Base-by-base conservation (phyloP, 2,888 invertebrate genomes). In the Melieria picta region DNA sequence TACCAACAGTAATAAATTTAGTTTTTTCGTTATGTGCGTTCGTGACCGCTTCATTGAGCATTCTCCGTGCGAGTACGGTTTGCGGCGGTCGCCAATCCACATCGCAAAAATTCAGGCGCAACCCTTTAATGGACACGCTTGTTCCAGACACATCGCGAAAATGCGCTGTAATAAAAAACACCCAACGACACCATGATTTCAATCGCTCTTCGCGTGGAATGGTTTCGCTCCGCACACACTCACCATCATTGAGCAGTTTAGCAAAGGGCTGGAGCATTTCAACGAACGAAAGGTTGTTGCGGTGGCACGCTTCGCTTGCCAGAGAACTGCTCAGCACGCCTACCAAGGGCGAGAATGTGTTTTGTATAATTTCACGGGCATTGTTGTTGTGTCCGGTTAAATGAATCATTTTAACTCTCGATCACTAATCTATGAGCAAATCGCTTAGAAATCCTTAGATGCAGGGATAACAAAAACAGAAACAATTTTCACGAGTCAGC, bases 261-360 rank as follows among this genome's bases (percentile, higher is more conserved):
- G 93, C 92, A 86, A 98, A 98, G 0, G 98, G 98, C 84, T 96
- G 96, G 68, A 98, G 88, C 75, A 98, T 87, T 88, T 98, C 96
- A 68, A 93, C 92, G 84, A 98, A 96, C 50, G 93, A 92, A 74
- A 98, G 89, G 88, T 97, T 96, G 87, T 97, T 98, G 84, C 96
- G 96, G 78, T 92, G 91, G 82, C 97, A 95, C 71, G 94, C 89
- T 81, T 91, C 90, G 81, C 97, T 95, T 10, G 95, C 97, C 85
- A 92, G 90, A 57, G 91, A 89, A 81, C 95, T 96, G 82, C 93
- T 93, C 77, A 97, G 88, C 43, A 95, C 93, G 64, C 96, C 97
- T 76, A 98, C 90, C 85, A 94, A 91, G 1, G 98, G 97, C 61
- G 94, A 94, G 88, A 97, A 98, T 57, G 95, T 92, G 86, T 92